Percentiles rank a stretch among this genome's conserved stretches.
Conservation (phyloP, 1,140 invertebrate genomes). For the Pteromalus puparum region DNA sequence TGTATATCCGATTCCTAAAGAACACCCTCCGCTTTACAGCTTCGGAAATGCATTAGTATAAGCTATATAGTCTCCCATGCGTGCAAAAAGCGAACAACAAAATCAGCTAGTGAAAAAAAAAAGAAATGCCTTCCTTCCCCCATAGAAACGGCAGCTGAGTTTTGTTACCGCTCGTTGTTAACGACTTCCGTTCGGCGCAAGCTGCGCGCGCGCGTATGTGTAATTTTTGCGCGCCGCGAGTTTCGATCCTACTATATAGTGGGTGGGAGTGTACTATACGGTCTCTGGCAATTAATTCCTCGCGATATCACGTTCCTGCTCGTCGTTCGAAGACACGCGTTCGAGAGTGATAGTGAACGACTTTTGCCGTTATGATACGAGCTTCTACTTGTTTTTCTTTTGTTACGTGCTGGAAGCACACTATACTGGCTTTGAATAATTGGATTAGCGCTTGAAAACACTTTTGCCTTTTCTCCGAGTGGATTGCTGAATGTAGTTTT, state of each 20-base stretch:
- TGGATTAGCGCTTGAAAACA: no score
- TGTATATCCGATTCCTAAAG: not conserved
- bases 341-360: not conserved
- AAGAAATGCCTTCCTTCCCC: not conserved
- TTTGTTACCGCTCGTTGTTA: not conserved
- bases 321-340: not conserved
- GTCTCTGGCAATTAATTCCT: constrained; percentile 20
- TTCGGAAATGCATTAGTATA: not conserved
- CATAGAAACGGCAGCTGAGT: not conserved
- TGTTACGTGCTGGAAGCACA: no score
- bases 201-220: not conserved
- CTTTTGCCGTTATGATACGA: no score
- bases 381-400: no score
- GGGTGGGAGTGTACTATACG: no score
- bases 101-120: not conserved
- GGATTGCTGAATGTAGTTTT: no score
- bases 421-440: no score
- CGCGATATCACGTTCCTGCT: constrained; percentile 2
- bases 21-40: not conserved
- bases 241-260: not conserved
- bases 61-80: not conserved
- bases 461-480: no score
- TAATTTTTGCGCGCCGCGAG: constrained; percentile 1
- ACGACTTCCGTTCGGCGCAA: constrained; percentile 3
- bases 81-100: not conserved